Evolutionary conservation across 2,113 vertebrate genomes (phyloP).

Genomic region (Puntigrus tetrazona): DNA sequence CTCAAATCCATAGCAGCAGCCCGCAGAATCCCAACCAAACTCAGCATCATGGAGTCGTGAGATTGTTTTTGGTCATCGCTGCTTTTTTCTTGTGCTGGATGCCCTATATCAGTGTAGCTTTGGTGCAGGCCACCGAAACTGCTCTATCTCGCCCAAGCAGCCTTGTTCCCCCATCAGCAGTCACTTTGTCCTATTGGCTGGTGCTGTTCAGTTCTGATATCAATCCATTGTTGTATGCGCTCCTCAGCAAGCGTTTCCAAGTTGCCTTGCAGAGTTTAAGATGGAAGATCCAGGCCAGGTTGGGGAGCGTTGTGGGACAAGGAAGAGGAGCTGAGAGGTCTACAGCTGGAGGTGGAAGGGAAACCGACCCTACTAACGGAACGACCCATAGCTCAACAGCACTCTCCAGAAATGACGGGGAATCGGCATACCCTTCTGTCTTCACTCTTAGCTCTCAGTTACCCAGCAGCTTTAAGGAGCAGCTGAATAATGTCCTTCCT

Average conservation of each 20-base stretch:
- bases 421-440: slow-evolving; percentile 59
- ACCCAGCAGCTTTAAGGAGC: slow-evolving; percentile 46
- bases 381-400: neutral
- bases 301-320: slow-evolving; percentile 54
- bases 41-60: slow-evolving; percentile 69
- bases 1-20: slow-evolving; percentile 54
- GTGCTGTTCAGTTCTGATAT: slow-evolving; percentile 80
- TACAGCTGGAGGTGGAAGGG: slow-evolving; percentile 41
- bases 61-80: slow-evolving; percentile 76
- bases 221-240: slow-evolving; percentile 79
- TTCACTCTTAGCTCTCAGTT: slow-evolving; percentile 65
- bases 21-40: slow-evolving; percentile 41
- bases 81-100: slow-evolving; percentile 82
- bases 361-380: slow-evolving; percentile 28
- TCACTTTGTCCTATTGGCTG: slow-evolving; percentile 80
- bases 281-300: slow-evolving; percentile 63
- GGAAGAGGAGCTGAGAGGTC: slow-evolving; percentile 39
- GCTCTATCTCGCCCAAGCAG: slow-evolving; percentile 66
- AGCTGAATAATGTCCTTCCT: slow-evolving; percentile 50
- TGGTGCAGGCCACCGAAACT: slow-evolving; percentile 75
- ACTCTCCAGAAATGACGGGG: neutral
- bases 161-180: slow-evolving; percentile 66
- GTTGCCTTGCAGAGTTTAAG: slow-evolving; percentile 71
- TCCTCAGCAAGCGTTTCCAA: slow-evolving; percentile 80
- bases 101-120: slow-evolving; percentile 74